Percentiles rank a stretch among this genome's conserved stretches.
These are phyloP conservation scores for Danaus melanippus DNA, from an alignment of 1,140 invertebrate species.

Conservation along the genomic window DNA sequence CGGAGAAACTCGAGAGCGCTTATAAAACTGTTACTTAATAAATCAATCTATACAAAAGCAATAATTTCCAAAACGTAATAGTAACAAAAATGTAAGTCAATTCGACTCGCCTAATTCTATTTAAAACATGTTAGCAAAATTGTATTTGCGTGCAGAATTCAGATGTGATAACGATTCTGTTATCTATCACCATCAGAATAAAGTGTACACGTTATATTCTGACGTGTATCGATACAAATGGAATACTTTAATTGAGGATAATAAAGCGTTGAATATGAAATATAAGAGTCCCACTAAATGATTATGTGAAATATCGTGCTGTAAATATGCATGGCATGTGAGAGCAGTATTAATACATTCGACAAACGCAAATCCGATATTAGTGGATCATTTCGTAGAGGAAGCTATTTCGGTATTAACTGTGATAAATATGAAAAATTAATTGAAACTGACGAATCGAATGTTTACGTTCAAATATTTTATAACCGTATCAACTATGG, in stretches of 20 bases:
- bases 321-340: conserved; percentile 45
- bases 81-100: conserved; percentile 45
- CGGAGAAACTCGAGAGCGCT: conserved; percentile 45
- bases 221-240: conserved; percentile 5
- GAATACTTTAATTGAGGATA: conserved; percentile 47
- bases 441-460: conserved; percentile 7
- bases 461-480: neutral
- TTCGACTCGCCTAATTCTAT: conserved; percentile 53
- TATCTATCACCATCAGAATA: conserved; percentile 12
- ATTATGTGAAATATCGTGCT: conserved; percentile 36
- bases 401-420: conserved; percentile 32
- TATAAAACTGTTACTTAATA: conserved; percentile 42
- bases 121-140: conserved; percentile 44
- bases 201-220: neutral
- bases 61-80: conserved; percentile 42
- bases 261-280: conserved; percentile 48
- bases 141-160: conserved; percentile 37
- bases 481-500: no score
- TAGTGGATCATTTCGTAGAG: conserved; percentile 50
- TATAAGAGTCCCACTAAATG: conserved; percentile 27
- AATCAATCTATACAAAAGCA: conserved; percentile 39
- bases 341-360: conserved; percentile 36
- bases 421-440: conserved; percentile 11
- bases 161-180: conserved; percentile 8
- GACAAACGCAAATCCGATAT: conserved; percentile 55